Conservation (phyloP, 2,113 vertebrate genomes). For the Pygathrix nemaeus region DNA sequence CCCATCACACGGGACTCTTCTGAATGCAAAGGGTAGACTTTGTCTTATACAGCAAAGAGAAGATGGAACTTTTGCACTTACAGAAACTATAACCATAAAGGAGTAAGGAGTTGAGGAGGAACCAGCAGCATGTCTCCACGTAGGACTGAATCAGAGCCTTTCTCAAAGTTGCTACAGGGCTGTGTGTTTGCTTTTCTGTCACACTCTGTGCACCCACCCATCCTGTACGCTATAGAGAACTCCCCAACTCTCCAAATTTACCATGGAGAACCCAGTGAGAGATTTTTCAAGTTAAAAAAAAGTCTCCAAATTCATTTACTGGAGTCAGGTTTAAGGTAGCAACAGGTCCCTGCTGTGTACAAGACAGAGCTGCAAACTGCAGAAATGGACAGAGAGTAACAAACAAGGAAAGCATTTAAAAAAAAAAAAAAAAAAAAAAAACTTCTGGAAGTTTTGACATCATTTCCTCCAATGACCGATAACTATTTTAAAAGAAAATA, state of each 20-base stretch:
- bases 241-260: neutral
- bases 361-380: neutral
- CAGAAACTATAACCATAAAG: neutral
- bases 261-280: neutral
- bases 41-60: neutral
- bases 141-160: neutral
- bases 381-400: neutral
- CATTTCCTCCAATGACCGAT: neutral
- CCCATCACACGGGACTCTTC: neutral
- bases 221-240: neutral
- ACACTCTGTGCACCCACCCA: too few species aligned
- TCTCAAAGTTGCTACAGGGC: neutral
- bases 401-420: neutral
- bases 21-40: neutral
- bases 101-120: neutral
- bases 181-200: neutral
- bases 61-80: neutral
- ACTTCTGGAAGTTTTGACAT: neutral
- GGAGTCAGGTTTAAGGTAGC: neutral
- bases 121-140: neutral
- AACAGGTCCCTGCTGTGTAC: neutral
- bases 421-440: neutral
- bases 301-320: conserved; percentile 15
- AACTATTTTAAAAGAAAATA: conserved; percentile 35
- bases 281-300: neutral